Evolutionary conservation across 2,888 invertebrate genomes (phyloP).

Genomic region (Netelia fuscicornis): DNA sequence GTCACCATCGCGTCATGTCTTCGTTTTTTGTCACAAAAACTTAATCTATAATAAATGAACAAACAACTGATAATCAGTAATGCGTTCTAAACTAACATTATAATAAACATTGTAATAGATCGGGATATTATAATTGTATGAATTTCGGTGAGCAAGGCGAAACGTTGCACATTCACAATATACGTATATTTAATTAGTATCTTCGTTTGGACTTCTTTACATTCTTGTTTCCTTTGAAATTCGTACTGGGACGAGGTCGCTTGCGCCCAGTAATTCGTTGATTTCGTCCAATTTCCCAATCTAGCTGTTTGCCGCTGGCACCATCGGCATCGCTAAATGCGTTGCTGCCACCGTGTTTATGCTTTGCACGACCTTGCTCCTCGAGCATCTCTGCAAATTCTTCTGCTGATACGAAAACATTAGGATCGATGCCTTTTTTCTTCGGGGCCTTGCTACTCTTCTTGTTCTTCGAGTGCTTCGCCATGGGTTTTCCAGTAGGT

Average conservation of each 20-base stretch:
- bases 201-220: constrained; percentile 75
- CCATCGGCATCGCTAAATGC: constrained; percentile 91
- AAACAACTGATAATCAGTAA: constrained; percentile 14
- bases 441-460: constrained; percentile 63
- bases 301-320: constrained; percentile 91
- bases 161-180: constrained; percentile 51
- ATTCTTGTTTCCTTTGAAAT: constrained; percentile 71
- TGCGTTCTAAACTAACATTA: constrained; percentile 13
- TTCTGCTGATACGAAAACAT: constrained; percentile 93
- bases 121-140: constrained; percentile 31
- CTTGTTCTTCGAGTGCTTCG: constrained; percentile 67
- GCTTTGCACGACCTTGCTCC: constrained; percentile 89
- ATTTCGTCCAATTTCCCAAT: constrained; percentile 91
- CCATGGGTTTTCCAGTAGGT: constrained; percentile 70
- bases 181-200: constrained; percentile 64
- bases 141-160: constrained; percentile 35
- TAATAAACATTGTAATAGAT: constrained; percentile 32
- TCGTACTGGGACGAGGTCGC: constrained; percentile 69
- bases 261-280: constrained; percentile 74
- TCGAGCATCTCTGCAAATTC: constrained; percentile 95
- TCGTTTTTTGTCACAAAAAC: neutral
- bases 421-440: constrained; percentile 73
- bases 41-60: neutral
- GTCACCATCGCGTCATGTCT: constrained; percentile 8
- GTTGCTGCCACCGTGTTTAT: constrained; percentile 88